These are phyloP conservation scores for Plebejus argus DNA, from an alignment of 2,888 invertebrate genomes.

Conservation along the genomic window DNA sequence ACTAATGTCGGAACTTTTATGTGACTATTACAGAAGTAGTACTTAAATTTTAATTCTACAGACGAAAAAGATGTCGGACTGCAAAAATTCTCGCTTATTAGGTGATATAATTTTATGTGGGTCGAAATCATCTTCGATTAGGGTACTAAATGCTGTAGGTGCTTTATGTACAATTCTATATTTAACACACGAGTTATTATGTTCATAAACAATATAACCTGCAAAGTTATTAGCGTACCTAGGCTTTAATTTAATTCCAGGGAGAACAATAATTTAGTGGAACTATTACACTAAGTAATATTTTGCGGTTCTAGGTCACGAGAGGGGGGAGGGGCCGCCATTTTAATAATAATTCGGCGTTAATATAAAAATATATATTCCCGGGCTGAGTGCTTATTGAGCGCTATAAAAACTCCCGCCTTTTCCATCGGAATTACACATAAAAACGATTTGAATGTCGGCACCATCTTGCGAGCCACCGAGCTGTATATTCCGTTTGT, in stretches of 20 bases:
- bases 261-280: not conserved
- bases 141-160: not conserved
- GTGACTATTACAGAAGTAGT: not conserved
- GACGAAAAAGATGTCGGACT: not conserved
- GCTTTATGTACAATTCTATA: not conserved
- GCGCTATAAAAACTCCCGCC: conserved; percentile 9
- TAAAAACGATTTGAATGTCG: conserved; percentile 13
- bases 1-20: conserved; percentile 21
- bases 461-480: not conserved
- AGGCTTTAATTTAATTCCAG: not conserved
- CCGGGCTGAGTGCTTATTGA: conserved; percentile 3
- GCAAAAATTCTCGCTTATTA: not conserved
- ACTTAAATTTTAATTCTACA: not conserved
- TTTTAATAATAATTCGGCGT: conserved; percentile 2
- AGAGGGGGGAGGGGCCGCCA: not conserved
- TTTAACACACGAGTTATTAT: not conserved
- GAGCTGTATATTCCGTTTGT: not conserved
- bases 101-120: not conserved
- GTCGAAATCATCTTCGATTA: not conserved
- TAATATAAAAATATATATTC: conserved; percentile 4
- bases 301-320: not conserved
- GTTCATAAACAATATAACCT: not conserved
- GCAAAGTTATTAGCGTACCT: not conserved
- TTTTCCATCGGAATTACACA: conserved; percentile 2
- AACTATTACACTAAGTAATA: not conserved